phyloP scores from a whole-genome alignment of 2,113 vertebrate species.

The Onychostoma macrolepis region DNA sequence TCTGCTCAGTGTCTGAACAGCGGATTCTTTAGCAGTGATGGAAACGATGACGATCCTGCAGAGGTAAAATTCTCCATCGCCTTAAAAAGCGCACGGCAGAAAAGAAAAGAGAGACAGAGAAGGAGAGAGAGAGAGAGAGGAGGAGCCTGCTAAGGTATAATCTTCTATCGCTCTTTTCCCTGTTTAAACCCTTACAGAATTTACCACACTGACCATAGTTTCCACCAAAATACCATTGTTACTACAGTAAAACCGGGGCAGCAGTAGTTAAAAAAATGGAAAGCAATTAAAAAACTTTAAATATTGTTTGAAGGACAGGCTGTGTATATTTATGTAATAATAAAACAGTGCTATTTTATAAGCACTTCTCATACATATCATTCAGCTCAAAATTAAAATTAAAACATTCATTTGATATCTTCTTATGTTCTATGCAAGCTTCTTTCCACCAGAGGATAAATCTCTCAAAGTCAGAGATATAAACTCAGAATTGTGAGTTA shows the following conservation, averaged over 20 bases:
- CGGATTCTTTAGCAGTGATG: constrained; percentile 98
- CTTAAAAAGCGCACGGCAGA: constrained; percentile 71
- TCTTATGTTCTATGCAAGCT: background rate
- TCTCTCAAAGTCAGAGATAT: background rate
- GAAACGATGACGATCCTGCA: constrained; percentile 97
- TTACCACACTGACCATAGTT: background rate
- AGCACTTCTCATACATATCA: background rate
- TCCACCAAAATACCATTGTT: background rate
- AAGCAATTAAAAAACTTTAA: background rate
- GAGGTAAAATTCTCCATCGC: constrained; percentile 94
- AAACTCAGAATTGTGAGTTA: no score
- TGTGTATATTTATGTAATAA: background rate
- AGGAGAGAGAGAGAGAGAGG: constrained; percentile 54
- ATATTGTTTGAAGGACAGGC: background rate
- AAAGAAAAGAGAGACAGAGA: constrained; percentile 50
- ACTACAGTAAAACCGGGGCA: background rate
- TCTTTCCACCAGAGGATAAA: background rate
- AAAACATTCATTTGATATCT: background rate
- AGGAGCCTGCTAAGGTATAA: constrained; percentile 57
- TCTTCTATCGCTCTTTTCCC: constrained; percentile 1
- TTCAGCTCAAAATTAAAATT: background rate
- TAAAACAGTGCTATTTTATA: background rate
- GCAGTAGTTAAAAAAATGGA: background rate
- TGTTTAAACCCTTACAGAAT: background rate
- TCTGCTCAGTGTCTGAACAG: constrained; percentile 93